Percentiles rank a stretch among this genome's conserved stretches.
Conservation (phyloP, 2,113 vertebrate genomes). For the Anoplopoma fimbria region DNA sequence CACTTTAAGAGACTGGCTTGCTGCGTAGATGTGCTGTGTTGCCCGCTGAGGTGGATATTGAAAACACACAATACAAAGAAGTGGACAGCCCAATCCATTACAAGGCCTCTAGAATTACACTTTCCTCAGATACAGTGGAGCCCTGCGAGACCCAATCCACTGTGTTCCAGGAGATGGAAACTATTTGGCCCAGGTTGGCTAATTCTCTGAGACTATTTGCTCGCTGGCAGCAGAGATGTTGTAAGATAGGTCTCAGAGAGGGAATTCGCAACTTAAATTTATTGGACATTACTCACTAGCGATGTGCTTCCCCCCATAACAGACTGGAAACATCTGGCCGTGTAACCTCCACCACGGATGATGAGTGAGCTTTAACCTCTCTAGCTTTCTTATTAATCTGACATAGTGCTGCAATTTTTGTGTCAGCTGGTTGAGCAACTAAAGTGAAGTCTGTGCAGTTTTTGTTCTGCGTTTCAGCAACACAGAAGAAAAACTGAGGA, state of each 20-base stretch:
- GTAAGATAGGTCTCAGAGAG: constrained; percentile 4
- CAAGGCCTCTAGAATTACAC: constrained; percentile 67
- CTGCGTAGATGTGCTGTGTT: constrained; percentile 14
- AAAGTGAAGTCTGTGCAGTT: neutral
- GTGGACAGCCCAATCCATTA: constrained; percentile 74
- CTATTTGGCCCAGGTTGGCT: constrained; percentile 55
- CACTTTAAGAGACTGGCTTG: constrained; percentile 44
- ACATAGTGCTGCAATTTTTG: constrained; percentile 16
- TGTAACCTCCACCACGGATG: constrained; percentile 33
- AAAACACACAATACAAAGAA: constrained; percentile 58
- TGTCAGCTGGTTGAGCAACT: constrained; percentile 20
- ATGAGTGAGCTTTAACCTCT: constrained; percentile 35
- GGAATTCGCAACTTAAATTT: constrained; percentile 34
- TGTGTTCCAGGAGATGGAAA: constrained; percentile 67
- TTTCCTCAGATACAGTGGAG: constrained; percentile 65
- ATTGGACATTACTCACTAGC: constrained; percentile 35
- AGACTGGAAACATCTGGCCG: constrained; percentile 52
- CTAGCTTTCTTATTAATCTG: constrained; percentile 1
- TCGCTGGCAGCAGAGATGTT: constrained; percentile 55
- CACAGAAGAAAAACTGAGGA: neutral
- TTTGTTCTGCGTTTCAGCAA: constrained; percentile 31
- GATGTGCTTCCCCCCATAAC: neutral
- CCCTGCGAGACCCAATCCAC: constrained; percentile 46
- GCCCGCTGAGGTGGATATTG: constrained; percentile 66
- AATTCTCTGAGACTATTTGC: constrained; percentile 60